Evolutionary conservation across 2,888 invertebrate genomes (phyloP).

Genomic region (Hypomecis punctinalis): DNA sequence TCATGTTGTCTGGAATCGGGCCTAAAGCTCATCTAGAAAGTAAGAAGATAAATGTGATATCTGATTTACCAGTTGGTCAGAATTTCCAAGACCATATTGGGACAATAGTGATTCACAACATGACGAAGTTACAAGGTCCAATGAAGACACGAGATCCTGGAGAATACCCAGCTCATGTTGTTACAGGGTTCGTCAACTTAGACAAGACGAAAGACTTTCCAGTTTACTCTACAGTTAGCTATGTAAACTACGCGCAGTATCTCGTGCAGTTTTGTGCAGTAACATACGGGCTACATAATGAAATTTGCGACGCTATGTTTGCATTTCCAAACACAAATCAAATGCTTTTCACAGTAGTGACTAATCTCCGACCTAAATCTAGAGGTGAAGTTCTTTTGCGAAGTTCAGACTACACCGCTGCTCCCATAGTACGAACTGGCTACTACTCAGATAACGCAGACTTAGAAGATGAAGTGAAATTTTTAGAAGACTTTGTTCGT

Average conservation of each 20-base stretch:
- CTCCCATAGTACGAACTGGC: conserved; percentile 47
- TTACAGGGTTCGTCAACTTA: conserved; percentile 45
- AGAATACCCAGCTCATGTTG: conserved; percentile 64
- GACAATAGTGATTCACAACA: conserved; percentile 39
- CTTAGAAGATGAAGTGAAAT: conserved; percentile 49
- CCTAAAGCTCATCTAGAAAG: conserved; percentile 52
- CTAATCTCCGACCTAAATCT: conserved; percentile 48
- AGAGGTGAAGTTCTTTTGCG: conserved; percentile 46
- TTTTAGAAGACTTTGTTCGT: conserved; percentile 48
- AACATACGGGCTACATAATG: conserved; percentile 25
- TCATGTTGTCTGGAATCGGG: conserved; percentile 62
- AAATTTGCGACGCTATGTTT: conserved; percentile 40
- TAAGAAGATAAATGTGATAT: conserved; percentile 48
- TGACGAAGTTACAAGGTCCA: conserved; percentile 30
- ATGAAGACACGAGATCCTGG: conserved; percentile 28
- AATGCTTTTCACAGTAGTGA: conserved; percentile 39
- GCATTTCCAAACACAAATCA: conserved; percentile 33
- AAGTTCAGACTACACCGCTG: conserved; percentile 31
- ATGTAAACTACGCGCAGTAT: conserved; percentile 33
- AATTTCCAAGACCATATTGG: conserved; percentile 54
- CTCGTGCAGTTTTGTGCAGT: conserved; percentile 38
- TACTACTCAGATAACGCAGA: conserved; percentile 49
- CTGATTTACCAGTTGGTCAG: conserved; percentile 57
- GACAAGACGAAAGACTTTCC: conserved; percentile 47
- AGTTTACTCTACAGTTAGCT: conserved; percentile 49